Evolutionary conservation across 2,888 invertebrate genomes (phyloP).

Genomic region (Oasisia sp.): DNA sequence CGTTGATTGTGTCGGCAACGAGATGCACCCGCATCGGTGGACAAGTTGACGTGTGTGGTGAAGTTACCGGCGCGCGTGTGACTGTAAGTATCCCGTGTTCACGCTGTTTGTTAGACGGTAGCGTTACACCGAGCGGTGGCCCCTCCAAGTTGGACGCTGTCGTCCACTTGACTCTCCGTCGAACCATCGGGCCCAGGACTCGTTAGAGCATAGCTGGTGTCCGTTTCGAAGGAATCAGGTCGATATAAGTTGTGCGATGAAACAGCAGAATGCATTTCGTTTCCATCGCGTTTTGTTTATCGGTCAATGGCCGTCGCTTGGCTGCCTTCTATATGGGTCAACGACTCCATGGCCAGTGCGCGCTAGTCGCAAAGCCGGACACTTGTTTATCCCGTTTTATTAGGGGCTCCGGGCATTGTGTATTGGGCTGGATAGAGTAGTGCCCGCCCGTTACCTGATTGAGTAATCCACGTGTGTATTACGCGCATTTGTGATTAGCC

Average conservation of each 20-base stretch:
- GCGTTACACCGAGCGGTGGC: not conserved
- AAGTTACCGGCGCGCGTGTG: not conserved
- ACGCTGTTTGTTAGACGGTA: not conserved
- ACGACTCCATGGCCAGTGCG: conserved; percentile 8
- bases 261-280: not conserved
- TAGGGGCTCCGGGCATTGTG: not conserved
- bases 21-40: not conserved
- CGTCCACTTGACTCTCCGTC: not conserved
- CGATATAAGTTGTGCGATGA: not conserved
- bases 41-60: not conserved
- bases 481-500: conserved; percentile 3
- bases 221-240: not conserved
- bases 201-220: not conserved
- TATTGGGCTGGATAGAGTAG: not conserved
- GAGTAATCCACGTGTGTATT: conserved; percentile 1
- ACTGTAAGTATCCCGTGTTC: not conserved
- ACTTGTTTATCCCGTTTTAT: conserved; percentile 6
- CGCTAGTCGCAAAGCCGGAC: conserved; percentile 4
- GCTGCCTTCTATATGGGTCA: conserved; percentile 17
- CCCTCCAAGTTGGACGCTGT: not conserved
- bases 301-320: conserved; percentile 17
- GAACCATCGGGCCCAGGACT: not conserved
- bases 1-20: not conserved
- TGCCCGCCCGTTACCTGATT: not conserved
- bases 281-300: conserved; percentile 1